Evolutionary conservation across 2,113 vertebrate genomes (phyloP).

Genomic region (Macrotus californicus): DNA sequence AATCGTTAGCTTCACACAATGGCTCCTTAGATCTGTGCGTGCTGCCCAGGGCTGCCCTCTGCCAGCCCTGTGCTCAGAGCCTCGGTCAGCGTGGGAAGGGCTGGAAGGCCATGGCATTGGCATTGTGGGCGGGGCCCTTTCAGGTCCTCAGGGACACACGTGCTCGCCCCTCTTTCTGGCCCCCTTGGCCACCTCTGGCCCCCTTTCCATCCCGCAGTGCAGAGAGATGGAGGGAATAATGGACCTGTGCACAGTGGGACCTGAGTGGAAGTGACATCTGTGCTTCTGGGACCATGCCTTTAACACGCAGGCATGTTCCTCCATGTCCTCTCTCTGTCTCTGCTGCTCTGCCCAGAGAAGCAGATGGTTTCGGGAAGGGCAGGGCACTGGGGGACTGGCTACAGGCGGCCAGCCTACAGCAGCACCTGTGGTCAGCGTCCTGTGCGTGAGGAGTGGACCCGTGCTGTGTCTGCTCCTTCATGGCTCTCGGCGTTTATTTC

Average conservation of each 20-base stretch:
- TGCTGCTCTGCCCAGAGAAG: not conserved
- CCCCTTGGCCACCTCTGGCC: not conserved
- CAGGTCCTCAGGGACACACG: not conserved
- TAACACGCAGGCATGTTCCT: not conserved
- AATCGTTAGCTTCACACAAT: not conserved
- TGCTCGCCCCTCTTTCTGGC: not conserved
- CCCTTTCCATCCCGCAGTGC: not conserved
- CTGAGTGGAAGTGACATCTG: not conserved
- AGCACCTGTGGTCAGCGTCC: not conserved
- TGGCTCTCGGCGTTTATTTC: not conserved
- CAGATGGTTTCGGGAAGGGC: not conserved
- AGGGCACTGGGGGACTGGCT: not conserved
- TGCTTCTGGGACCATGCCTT: not conserved
- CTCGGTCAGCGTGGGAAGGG: too few species aligned
- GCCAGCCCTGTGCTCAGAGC: not conserved
- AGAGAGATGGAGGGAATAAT: not conserved
- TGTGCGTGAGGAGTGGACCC: not conserved
- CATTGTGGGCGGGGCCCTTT: too few species aligned
- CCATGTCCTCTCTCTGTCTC: not conserved
- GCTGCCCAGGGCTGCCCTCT: not conserved
- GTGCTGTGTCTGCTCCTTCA: not conserved
- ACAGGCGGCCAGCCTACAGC: not conserved
- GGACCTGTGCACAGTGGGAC: not conserved
- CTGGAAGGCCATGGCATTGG: too few species aligned
- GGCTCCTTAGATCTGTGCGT: not conserved